Evolutionary conservation across 1,140 invertebrate species (phyloP), one percentile per base, ranked within the genome.

Genomic region (Teleopsis dalmanni): DNA sequence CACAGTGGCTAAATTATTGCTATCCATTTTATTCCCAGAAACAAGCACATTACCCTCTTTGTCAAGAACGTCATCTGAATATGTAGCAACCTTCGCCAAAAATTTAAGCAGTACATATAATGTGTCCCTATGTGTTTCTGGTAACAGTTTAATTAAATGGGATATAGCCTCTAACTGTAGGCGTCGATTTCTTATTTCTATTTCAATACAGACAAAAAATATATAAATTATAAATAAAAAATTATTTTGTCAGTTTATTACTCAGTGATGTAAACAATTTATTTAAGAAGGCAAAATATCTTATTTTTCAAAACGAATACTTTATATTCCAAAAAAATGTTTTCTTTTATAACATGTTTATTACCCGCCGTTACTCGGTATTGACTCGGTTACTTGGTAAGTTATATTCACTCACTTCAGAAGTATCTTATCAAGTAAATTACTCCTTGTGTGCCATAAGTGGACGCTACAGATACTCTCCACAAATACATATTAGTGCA

Each of bases 21-120:
- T 82, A 66, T 94, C 89, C 91, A 96, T 96, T 76, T 91, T 94
- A 74, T 95, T 95, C 3, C 91, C 92, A 45, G 11, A 44, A 13
- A 57, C 47, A 35, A 58, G 41, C 38, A 56, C 33, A 19, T 26
- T 56, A 18, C 58, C 63, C 25, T 60, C 53, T 19, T 10, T 50
- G 11, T 47, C 35, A 7, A 22, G 43, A 8, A 59, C 18, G 46
- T 71, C 71, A 76, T 71, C 63, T 34, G 58, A 57, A 50, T 57
- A 57, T 1, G 80, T 73, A 13, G 87, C 85, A 10, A 95, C 84
- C 52, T 81, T 80, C 23, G 81, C 79, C 36, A 96, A 78, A 73
- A 95, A 93, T 55, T 76, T 80, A 11, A 95, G 73, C 40, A 95
- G 72, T 7, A 83, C 79, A 70, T 81, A 85, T 0, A 96, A 77